Evolutionary conservation across 2,113 vertebrate genomes (phyloP).

Genomic region (Procavia capensis): DNA sequence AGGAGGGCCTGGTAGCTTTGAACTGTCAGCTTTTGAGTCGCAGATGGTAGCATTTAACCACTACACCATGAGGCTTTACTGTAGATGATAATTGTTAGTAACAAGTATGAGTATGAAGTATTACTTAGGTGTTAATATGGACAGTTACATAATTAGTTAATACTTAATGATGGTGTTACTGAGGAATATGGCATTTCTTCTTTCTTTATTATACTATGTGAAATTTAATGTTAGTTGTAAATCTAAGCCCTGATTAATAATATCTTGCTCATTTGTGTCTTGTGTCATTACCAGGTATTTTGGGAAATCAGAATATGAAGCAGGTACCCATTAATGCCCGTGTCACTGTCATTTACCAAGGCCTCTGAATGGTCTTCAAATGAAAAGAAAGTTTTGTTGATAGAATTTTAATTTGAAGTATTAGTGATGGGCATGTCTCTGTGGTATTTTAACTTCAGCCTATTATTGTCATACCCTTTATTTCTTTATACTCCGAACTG

Average conservation of each 20-base stretch:
- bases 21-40: too few relatives aligned
- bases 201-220: background rate
- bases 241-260: background rate
- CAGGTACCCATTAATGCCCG: background rate
- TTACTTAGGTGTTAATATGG: too few relatives aligned
- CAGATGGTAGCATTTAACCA: too few relatives aligned
- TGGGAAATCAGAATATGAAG: background rate
- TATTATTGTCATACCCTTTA: background rate
- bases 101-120: too few relatives aligned
- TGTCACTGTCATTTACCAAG: conserved; percentile 39
- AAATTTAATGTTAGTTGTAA: conserved; percentile 23
- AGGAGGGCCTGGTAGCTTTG: too few relatives aligned
- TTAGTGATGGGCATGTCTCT: too few relatives aligned
- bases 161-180: too few relatives aligned
- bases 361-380: conserved; percentile 38
- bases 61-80: too few relatives aligned
- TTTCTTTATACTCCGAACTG: conserved; percentile 19
- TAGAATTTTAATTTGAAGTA: conserved; percentile 25
- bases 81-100: background rate
- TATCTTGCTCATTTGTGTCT: conserved; percentile 37
- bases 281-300: background rate
- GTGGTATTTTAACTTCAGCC: background rate
- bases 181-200: background rate
- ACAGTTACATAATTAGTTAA: too few relatives aligned
- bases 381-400: conserved; percentile 7